Conservation (phyloP, 2,113 vertebrate genomes). For the Chauna torquata region DNA sequence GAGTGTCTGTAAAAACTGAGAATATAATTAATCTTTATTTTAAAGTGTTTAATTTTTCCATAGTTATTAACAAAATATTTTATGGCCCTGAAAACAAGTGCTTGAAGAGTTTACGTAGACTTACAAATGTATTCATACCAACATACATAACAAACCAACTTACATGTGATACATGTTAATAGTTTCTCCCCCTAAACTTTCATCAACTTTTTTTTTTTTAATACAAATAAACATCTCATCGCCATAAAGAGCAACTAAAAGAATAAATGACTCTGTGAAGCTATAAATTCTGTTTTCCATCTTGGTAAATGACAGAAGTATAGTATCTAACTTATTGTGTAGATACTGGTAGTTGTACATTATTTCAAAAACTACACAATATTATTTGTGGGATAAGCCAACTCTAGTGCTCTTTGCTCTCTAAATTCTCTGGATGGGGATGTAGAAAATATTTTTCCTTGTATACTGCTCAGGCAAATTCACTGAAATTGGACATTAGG, state of each 20-base stretch:
- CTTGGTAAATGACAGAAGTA: background rate
- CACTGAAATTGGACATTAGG: background rate
- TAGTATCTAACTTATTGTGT: background rate
- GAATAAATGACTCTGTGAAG: background rate
- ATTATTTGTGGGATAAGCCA: background rate
- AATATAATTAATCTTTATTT: background rate
- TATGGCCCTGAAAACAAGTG: background rate
- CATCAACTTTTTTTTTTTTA: background rate
- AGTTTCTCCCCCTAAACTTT: background rate
- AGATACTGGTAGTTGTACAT: background rate
- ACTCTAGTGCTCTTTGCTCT: background rate
- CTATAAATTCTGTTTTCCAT: background rate
- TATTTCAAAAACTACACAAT: background rate
- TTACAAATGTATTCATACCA: background rate
- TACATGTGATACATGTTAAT: background rate
- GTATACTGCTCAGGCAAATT: background rate
- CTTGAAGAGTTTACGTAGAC: background rate
- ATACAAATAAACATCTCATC: background rate
- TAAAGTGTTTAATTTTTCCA: background rate
- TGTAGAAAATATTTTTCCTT: background rate
- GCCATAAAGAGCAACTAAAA: background rate
- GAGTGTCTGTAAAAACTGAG: background rate
- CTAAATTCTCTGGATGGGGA: background rate
- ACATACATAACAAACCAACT: background rate
- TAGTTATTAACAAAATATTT: background rate